Conservation (phyloP, 2,113 vertebrate genomes). For the Cheilinus undulatus region DNA sequence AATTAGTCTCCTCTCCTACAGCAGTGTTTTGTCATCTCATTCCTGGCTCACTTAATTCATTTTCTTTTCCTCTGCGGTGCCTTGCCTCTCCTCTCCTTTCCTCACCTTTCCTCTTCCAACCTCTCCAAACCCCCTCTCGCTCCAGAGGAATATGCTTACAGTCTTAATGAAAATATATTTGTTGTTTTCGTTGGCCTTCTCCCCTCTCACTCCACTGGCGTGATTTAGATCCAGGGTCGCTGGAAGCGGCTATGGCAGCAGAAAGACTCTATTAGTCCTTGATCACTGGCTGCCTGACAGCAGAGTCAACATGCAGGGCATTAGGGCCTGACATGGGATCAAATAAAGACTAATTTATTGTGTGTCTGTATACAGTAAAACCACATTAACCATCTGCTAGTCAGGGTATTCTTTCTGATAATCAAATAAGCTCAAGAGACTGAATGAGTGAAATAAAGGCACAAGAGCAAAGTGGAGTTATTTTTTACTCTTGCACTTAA, state of each 20-base stretch:
- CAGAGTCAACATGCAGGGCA: constrained; percentile 73
- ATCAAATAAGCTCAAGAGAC: constrained; percentile 47
- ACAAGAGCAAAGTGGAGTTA: background rate
- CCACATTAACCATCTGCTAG: constrained; percentile 67
- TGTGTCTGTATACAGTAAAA: constrained; percentile 68
- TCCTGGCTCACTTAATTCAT: constrained; percentile 45
- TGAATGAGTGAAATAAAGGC: constrained; percentile 32
- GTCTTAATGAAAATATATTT: constrained; percentile 80
- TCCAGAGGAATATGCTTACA: constrained; percentile 68
- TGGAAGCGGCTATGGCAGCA: constrained; percentile 71
- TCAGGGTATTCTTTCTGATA: constrained; percentile 57
- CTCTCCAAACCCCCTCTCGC: constrained; percentile 14
- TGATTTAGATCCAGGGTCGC: constrained; percentile 65
- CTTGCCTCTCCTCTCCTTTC: constrained; percentile 43
- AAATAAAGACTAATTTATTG: constrained; percentile 81
- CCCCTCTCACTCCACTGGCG: constrained; percentile 62
- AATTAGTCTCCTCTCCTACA: constrained; percentile 34
- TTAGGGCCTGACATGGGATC: constrained; percentile 73
- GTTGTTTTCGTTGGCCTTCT: constrained; percentile 77
- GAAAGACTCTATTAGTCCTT: constrained; percentile 78
- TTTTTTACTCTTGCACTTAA: background rate
- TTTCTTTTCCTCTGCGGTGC: constrained; percentile 37
- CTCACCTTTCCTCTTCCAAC: constrained; percentile 48
- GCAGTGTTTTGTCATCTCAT: constrained; percentile 17
- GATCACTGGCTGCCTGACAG: constrained; percentile 79